Base-by-base conservation (phyloP, 1,140 invertebrate species). In the Zaprionus davidi region DNA sequence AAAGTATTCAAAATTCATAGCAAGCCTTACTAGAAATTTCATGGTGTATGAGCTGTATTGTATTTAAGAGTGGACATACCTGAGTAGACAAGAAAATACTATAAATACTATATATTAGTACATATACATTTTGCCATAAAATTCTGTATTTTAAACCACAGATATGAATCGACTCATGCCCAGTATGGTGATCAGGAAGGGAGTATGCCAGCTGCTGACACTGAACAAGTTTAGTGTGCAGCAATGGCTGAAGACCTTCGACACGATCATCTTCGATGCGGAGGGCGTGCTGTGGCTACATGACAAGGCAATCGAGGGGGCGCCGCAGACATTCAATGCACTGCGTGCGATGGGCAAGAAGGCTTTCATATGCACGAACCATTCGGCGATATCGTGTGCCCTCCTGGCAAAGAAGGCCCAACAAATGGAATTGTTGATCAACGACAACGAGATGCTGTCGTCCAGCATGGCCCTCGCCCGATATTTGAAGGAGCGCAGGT, bases 251-350 rank as follows among this genome's bases (percentile, higher is more conserved):
- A 79, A 79, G 24, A 67, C 58, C 11, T 74, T 83, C 26, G 84
- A 88, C 11, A 71, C 78, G 17, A 79, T 83, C 24, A 46, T 86
- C 12, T 86, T 49, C 13, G 83, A 69, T 55, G 79, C 68, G 1
- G 71, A 82, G 22, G 83, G 83, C 0, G 79, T 87, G 7, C 66
- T 87, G 3, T 86, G 83, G 83, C 66, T 24, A 1, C n/a, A 57
- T 0, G 62, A 71, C 0, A 2, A 49, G 0, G 38, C 57, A 1
- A 12, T 86, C 1, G 20, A 55, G 6, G 78, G 78, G 1, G 62
- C 78, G 1, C 28, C 82, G 1, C 72, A 76, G 6, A 82, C 82
- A 2, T 86, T 86, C 1, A 86, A 86, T 24, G 82, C 83, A 0
- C 17, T 86, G 11, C 63, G 73, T 0, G 83, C 64, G 0, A 72